Evolutionary conservation across 2,113 vertebrate species (phyloP), one percentile per base, ranked within the genome.

Genomic region (Ceyx cyanopectus): DNA sequence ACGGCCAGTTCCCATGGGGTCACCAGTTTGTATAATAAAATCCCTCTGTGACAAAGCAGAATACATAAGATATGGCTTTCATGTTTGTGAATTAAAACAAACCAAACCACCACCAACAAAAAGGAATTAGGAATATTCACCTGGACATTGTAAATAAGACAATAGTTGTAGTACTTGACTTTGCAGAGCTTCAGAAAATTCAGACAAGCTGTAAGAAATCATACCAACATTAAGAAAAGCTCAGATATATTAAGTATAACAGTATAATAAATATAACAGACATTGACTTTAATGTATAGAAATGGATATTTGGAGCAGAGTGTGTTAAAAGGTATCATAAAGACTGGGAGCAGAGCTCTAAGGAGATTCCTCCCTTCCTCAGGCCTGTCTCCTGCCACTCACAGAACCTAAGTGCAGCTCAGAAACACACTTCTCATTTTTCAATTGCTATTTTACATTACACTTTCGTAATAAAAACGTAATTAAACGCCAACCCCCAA

Each of bases 171-270:
- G 92, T 98, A 99, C 85, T 99, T 99, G 95, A 98, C 99, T 97
- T 99, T 99, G 97, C 99, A 99, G 89, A 99, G 97, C 93, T 99
- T 99, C 96, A 99, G 93, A 84, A 99, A 99, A 97, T 99, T 99
- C 79, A 99, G 96, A 70, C 98, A 99, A 58, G 99, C 99, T 99
- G 97, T 30, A 97, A 96, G 68, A 96, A 96, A 96, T 29, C 10
- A 85, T 23, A 89, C 2, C 48, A 81, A n/a, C 34, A 66, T 67
- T 96, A 66, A 37, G 67, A 26, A 89, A 78, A 22, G 0, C 10
- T 7, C 34, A 20, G 9, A 5, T 7, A 56, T 0, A 45, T 0
- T 12, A 84, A 48, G 3, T 20, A 46, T 0, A 37, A 37, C 37
- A 37, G 37, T 37, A 37, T 37, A 37, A 37, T 37, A 17, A 10